Evolutionary conservation across 2,113 vertebrate species (phyloP), one percentile per base, ranked within the genome.

Genomic region (Nycticorax nycticorax): DNA sequence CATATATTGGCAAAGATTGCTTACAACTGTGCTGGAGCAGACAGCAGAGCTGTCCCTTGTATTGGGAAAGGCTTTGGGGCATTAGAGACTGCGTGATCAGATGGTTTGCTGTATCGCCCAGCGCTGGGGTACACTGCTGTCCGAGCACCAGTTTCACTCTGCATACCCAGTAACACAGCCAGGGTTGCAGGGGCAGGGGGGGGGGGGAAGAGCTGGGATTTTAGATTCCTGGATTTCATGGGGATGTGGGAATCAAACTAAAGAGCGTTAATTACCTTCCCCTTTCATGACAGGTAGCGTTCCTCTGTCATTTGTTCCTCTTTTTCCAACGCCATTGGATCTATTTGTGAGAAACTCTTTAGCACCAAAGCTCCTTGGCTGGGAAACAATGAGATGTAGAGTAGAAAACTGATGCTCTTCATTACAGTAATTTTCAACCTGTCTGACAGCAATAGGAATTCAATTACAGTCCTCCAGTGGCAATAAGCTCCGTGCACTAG

Each of bases 361-460:
- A 69, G 24, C 39, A 81, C 59, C 30, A 72, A 77, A 13, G 26
- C 55, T 95, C 48, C 63, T 95, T 92, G 86, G 88, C 92, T 96
- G 62, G 77, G 41, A 92, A 92, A 97, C 92, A 95, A 93, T 39
- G 5, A 95, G 85, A 95, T 89, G 67, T 63, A 90, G 86, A 95
- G 80, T 63, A 91, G 71, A 88, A 96, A 97, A 96, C 93, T 83
- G 92, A 75, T 96, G 91, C 62, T 93, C 90, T 97, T 96, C 93
- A 91, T 97, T 95, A 94, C 81, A 60, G 83, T 79, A 69, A 95
- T 97, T 97, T 97, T 63, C 76, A 94, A 95, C 95, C 94, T 94
- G 96, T 94, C 96, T 97, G 96, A 93, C 88, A 97, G 97, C 94
- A 95, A 96, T 91, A 97, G 86, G 83, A 97, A 97, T 97, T 97